Percentiles rank a stretch among this genome's conserved stretches.
These are phyloP conservation scores for Acipenser transmontanus DNA, from an alignment of 2,797 vertebrate genomes.

Conservation along the genomic window DNA sequence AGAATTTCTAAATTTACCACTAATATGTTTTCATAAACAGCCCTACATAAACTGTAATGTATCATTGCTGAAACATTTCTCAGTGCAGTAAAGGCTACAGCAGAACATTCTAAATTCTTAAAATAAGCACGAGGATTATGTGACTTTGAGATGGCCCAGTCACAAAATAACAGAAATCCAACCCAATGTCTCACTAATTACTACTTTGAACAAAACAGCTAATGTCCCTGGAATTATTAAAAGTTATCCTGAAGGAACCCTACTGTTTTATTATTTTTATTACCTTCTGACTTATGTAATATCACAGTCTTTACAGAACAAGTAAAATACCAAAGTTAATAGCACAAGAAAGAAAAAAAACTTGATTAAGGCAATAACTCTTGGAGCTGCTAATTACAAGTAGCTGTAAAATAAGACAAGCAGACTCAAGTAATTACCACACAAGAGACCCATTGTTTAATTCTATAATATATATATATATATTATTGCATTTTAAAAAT, in stretches of 20 bases:
- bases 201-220: constrained; percentile 56
- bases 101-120: too few relatives aligned
- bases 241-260: constrained; percentile 62
- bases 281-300: constrained; percentile 40
- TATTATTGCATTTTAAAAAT: constrained; percentile 32
- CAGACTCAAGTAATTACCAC: constrained; percentile 69
- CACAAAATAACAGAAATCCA: constrained; percentile 23
- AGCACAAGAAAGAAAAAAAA: constrained; percentile 53
- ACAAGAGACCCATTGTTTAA: constrained; percentile 65
- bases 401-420: constrained; percentile 71
- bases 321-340: constrained; percentile 54
- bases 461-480: constrained; percentile 31
- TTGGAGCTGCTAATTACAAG: constrained; percentile 70
- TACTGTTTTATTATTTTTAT: constrained; percentile 67
- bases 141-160: too few relatives aligned
- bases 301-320: constrained; percentile 53
- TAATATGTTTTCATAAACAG: too few relatives aligned
- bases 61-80: too few relatives aligned
- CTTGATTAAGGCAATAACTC: constrained; percentile 59
- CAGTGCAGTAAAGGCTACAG: too few relatives aligned
- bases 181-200: constrained; percentile 42
- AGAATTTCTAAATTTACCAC: too few relatives aligned
- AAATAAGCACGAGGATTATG: too few relatives aligned
- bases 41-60: too few relatives aligned
- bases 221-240: constrained; percentile 61